These are phyloP conservation scores for Himalopsyche tibetana DNA, from an alignment of 2,888 invertebrate species.

Conservation along the genomic window DNA sequence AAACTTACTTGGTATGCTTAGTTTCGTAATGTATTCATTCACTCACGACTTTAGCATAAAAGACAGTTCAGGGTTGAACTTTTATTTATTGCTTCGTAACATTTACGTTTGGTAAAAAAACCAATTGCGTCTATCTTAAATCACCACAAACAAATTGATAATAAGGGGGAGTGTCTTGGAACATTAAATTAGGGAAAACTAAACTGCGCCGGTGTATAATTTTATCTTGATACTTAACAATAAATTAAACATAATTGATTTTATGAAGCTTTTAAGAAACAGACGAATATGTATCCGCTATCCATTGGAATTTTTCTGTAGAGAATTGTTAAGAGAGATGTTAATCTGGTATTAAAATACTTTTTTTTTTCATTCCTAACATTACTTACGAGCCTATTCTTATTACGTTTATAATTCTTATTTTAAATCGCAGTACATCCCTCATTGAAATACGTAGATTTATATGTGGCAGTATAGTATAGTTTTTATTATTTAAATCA, in stretches of 20 bases:
- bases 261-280: background rate
- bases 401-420: no score
- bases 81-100: slow-evolving; percentile 36
- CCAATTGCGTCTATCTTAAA: background rate
- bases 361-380: background rate
- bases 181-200: background rate
- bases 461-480: no score
- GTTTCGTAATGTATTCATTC: background rate
- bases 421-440: no score
- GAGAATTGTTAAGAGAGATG: background rate
- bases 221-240: slow-evolving; percentile 1
- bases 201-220: background rate
- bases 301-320: background rate
- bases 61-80: slow-evolving; percentile 23
- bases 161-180: slow-evolving; percentile 9
- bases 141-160: slow-evolving; percentile 30
- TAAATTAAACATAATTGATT: slow-evolving; percentile 16
- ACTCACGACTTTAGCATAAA: slow-evolving; percentile 1
- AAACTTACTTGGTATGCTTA: background rate
- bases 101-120: background rate
- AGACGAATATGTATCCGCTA: background rate
- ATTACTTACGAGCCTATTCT: background rate
- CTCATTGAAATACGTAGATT: no score
- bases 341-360: background rate
- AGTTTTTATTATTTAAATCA: no score